Conservation (phyloP, 2,113 vertebrate species). For the Pelecanoides urinatrix region DNA sequence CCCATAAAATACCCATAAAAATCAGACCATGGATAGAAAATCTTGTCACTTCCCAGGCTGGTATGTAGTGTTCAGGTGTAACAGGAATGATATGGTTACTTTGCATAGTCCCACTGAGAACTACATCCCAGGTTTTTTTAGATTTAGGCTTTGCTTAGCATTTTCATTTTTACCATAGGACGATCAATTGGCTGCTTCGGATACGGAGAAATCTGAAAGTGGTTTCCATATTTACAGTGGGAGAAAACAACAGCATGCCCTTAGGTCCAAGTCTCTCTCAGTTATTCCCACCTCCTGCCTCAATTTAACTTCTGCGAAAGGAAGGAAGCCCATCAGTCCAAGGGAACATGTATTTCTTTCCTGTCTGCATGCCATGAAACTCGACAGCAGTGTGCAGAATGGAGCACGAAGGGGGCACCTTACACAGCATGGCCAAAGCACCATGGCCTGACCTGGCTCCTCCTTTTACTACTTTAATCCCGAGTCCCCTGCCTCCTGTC, state of each 20-base stretch:
- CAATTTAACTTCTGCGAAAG: neutral
- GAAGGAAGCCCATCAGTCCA: neutral
- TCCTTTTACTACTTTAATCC: neutral
- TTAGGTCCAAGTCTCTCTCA: neutral
- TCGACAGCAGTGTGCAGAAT: neutral
- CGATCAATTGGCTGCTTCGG: neutral
- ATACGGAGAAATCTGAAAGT: neutral
- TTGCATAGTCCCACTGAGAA: neutral
- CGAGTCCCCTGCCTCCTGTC: neutral
- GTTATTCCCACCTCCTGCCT: neutral
- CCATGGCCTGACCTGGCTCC: neutral
- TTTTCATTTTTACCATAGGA: neutral
- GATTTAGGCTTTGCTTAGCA: neutral
- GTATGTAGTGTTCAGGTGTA: neutral
- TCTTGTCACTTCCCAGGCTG: neutral
- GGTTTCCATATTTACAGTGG: neutral
- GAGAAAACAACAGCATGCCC: neutral
- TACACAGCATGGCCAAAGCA: neutral
- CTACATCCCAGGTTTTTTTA: neutral
- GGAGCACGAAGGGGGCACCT: neutral
- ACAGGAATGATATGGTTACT: neutral
- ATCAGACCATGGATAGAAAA: neutral
- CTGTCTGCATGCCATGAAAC: neutral
- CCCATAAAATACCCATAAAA: neutral
- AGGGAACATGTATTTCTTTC: neutral